A percentile compares a stretch with the other conserved stretches of the same genome.
phyloP scores from a whole-genome alignment of 2,888 invertebrate species.

The Prionchulus punctatus region DNA sequence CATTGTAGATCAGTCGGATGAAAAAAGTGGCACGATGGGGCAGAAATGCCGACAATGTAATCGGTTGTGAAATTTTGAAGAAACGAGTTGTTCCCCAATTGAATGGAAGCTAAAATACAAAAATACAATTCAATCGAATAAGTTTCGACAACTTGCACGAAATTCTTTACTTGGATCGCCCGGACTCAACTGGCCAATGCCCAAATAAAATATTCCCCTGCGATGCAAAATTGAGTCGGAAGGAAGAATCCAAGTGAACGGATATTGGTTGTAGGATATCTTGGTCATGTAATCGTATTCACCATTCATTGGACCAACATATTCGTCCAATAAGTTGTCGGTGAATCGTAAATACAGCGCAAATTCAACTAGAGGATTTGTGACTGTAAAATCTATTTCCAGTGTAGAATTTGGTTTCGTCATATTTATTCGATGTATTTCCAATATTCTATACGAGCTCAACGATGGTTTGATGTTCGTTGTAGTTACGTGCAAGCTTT shows the following conservation, averaged over 20 bases:
- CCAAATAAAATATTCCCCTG: background rate
- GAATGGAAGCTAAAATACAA: background rate
- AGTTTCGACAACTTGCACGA: background rate
- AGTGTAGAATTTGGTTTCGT: too few relatives aligned
- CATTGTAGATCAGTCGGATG: slow-evolving; percentile 14
- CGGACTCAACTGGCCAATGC: background rate
- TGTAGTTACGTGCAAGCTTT: too few relatives aligned
- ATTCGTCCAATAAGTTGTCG: too few relatives aligned
- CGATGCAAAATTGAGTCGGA: background rate
- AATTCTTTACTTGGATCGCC: background rate
- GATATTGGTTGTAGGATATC: background rate
- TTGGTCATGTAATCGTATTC: background rate
- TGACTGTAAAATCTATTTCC: too few relatives aligned
- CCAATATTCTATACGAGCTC: too few relatives aligned
- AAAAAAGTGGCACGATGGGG: slow-evolving; percentile 13
- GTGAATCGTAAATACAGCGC: too few relatives aligned
- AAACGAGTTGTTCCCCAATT: background rate
- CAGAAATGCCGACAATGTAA: slow-evolving; percentile 31
- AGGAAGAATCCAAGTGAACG: background rate
- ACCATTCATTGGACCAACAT: too few relatives aligned
- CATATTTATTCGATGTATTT: too few relatives aligned
- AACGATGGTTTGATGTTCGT: too few relatives aligned
- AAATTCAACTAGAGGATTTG: too few relatives aligned
- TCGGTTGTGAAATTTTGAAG: slow-evolving; percentile 25
- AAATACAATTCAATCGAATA: background rate